Evolutionary conservation across 2,797 vertebrate species (phyloP).

Genomic region (Acanthurus lineatus): DNA sequence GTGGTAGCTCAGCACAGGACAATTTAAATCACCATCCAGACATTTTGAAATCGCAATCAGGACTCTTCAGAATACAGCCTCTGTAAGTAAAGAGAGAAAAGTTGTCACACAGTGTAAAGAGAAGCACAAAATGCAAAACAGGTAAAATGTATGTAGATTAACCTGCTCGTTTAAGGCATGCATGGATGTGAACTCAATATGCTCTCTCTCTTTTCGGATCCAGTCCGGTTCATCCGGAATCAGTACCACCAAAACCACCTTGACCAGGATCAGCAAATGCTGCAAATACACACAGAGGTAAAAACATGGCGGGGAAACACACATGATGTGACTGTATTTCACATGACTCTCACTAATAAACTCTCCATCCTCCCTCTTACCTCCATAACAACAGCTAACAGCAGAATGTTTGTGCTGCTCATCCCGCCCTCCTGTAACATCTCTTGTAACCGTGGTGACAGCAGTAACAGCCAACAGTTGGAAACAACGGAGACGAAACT

Average conservation of each 20-base stretch:
- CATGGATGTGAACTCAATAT: constrained; percentile 85
- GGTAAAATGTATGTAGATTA: neutral
- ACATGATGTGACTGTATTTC: neutral
- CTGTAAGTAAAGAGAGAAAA: constrained; percentile 39
- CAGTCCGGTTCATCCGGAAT: constrained; percentile 88
- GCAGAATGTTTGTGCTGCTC: constrained; percentile 71
- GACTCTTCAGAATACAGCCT: constrained; percentile 43
- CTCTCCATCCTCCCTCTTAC: constrained; percentile 58
- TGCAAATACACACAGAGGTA: constrained; percentile 56
- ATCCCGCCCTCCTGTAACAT: constrained; percentile 71
- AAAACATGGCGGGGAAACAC: neutral
- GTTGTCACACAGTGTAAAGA: neutral
- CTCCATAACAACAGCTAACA: constrained; percentile 84
- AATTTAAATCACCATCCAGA: constrained; percentile 17
- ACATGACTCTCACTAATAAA: neutral
- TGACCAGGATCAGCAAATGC: constrained; percentile 85
- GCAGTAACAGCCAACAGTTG: constrained; percentile 88
- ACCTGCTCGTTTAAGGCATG: constrained; percentile 85
- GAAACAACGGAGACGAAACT: constrained; percentile 87
- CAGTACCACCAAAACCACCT: constrained; percentile 80
- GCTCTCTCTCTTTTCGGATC: constrained; percentile 83
- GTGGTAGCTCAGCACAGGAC: constrained; percentile 10
- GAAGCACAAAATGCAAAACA: neutral
- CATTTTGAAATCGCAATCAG: constrained; percentile 41
- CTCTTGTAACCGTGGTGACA: constrained; percentile 81